Evolutionary conservation across 2,888 invertebrate species (phyloP).

Genomic region (Noctua janthina): DNA sequence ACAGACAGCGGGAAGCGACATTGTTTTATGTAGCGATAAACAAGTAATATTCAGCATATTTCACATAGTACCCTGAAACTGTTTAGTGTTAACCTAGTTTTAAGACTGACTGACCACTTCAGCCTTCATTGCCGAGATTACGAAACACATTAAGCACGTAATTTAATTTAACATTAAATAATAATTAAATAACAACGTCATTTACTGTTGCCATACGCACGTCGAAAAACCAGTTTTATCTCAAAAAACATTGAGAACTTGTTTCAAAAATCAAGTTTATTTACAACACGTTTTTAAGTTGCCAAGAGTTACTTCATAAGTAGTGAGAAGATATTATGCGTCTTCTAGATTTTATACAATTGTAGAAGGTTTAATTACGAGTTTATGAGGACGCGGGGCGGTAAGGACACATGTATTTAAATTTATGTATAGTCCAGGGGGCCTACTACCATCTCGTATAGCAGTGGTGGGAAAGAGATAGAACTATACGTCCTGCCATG

Average conservation of each 20-base stretch:
- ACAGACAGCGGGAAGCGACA: no score
- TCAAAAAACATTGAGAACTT: constrained; percentile 28
- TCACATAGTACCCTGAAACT: not conserved
- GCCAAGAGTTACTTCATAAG: not conserved
- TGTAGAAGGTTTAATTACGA: constrained; percentile 9
- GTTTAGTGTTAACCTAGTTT: constrained; percentile 3
- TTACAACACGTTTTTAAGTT: constrained; percentile 24
- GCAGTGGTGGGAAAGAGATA: no score
- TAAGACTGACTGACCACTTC: constrained; percentile 1
- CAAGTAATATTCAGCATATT: not conserved
- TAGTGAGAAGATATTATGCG: not conserved
- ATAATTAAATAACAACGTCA: constrained; percentile 16
- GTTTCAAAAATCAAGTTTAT: constrained; percentile 35
- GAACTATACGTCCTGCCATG: not conserved
- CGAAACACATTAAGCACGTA: constrained; percentile 23
- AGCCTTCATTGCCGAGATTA: constrained; percentile 4
- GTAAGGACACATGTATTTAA: constrained; percentile 13
- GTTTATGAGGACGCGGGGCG: constrained; percentile 32
- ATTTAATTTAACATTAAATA: not conserved
- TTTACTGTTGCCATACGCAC: constrained; percentile 32
- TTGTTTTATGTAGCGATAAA: not conserved
- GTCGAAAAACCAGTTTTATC: constrained; percentile 25
- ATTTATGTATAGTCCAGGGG: not conserved
- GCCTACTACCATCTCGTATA: not conserved
- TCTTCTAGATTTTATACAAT: constrained; percentile 29